These are phyloP conservation scores for Parnassius smintheus DNA, from an alignment of 2,888 invertebrate genomes.

Conservation along the genomic window DNA sequence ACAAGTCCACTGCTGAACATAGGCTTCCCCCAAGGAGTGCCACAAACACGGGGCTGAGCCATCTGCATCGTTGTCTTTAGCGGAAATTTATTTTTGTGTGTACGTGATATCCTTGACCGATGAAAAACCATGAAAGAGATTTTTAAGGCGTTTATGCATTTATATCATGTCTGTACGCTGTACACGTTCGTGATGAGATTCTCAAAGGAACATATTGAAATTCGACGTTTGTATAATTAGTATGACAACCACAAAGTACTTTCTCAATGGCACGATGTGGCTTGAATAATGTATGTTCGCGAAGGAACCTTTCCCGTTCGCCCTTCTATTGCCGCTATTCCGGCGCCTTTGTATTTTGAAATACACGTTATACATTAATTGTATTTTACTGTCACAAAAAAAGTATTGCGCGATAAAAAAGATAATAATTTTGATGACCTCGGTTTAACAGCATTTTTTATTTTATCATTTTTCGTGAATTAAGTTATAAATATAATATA, in stretches of 20 bases:
- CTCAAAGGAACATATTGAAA: slow-evolving; percentile 59
- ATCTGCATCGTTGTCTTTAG: no score
- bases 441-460: no score
- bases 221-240: slow-evolving; percentile 66
- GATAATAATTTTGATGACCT: no score
- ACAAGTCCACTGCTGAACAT: no score
- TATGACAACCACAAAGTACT: slow-evolving; percentile 77
- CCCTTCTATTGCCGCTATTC: slow-evolving; percentile 7
- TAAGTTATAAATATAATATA: no score
- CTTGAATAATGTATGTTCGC: slow-evolving; percentile 74
- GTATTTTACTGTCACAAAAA: background rate
- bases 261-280: slow-evolving; percentile 76
- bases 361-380: background rate
- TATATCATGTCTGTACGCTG: background rate
- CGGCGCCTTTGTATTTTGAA: slow-evolving; percentile 3
- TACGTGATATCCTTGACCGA: slow-evolving; percentile 10
- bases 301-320: slow-evolving; percentile 36
- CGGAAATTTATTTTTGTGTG: background rate
- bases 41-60: no score
- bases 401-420: no score
- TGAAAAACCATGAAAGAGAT: background rate
- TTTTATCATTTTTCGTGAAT: no score
- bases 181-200: slow-evolving; percentile 31
- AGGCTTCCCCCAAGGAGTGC: no score
- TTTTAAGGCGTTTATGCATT: background rate